Evolutionary conservation across 2,113 vertebrate species (phyloP).

Genomic region (Boulengeromyrus knoepffleri): DNA sequence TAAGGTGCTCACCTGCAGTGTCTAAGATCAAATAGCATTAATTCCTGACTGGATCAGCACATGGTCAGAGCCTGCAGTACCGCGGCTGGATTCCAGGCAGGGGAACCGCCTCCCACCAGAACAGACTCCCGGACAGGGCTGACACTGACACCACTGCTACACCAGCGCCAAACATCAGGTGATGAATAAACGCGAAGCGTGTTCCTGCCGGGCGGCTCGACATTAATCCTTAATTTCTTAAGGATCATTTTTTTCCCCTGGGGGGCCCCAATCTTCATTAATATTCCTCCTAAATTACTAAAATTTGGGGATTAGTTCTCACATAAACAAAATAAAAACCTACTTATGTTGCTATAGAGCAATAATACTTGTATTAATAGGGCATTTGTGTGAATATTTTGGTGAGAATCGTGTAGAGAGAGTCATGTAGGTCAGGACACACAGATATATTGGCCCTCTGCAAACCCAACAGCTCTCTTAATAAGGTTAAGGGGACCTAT

Average conservation of each 20-base stretch:
- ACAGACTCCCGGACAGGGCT: neutral
- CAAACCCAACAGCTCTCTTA: neutral
- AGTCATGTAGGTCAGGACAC: neutral
- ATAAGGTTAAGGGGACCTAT: neutral
- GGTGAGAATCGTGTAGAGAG: neutral
- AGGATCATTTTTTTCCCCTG: neutral
- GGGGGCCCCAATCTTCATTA: neutral
- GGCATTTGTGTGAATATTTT: neutral
- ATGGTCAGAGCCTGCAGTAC: neutral
- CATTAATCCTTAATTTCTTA: neutral
- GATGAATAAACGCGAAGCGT: neutral
- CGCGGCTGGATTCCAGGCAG: neutral
- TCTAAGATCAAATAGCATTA: neutral
- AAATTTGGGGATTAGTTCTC: neutral
- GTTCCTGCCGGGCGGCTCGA: neutral
- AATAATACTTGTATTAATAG: neutral
- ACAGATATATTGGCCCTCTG: neutral
- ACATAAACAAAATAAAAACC: neutral
- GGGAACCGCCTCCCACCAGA: neutral
- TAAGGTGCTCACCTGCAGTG: neutral
- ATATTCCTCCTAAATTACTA: neutral
- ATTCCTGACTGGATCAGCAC: neutral
- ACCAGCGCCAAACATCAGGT: neutral
- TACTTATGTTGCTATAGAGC: neutral
- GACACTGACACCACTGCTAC: too few species aligned